A percentile compares a stretch with the other conserved stretches of the same genome.
Conservation (phyloP, 2,888 invertebrate genomes). For the Pristionchus mayeri region DNA sequence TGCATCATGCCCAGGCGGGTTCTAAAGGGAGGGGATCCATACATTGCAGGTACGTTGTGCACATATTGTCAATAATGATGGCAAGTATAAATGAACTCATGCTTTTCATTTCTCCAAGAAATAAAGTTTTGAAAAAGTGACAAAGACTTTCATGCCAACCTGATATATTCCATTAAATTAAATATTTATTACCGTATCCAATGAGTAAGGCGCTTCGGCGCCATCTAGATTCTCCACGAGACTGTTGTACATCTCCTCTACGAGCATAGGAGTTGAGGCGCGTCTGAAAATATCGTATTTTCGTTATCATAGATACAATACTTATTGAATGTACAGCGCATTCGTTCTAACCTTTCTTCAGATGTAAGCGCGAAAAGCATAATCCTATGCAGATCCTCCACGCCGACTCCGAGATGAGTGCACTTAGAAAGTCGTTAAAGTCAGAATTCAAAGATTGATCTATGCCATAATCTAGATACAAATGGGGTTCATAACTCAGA, state of each 20-base stretch:
- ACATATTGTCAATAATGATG: no score
- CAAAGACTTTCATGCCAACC: no score
- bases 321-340: not conserved
- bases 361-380: not conserved
- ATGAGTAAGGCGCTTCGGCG: not conserved
- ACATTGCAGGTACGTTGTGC: no score
- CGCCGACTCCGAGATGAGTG: not conserved
- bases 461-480: not conserved
- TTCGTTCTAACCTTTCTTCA: not conserved
- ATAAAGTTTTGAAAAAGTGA: no score
- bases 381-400: not conserved
- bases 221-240: not conserved
- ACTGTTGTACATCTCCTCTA: slow-evolving; percentile 5
- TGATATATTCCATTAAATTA: no score
- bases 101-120: no score
- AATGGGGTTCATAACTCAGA: no score
- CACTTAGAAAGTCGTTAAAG: not conserved
- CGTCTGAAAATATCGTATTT: not conserved
- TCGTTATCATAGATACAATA: not conserved
- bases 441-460: not conserved
- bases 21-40: no score
- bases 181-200: slow-evolving; percentile 28
- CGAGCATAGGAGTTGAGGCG: not conserved
- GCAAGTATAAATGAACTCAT: no score
- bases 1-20: no score